These are phyloP conservation scores for Meandrusa payeni DNA, from an alignment of 2,888 invertebrate genomes.

Conservation along the genomic window DNA sequence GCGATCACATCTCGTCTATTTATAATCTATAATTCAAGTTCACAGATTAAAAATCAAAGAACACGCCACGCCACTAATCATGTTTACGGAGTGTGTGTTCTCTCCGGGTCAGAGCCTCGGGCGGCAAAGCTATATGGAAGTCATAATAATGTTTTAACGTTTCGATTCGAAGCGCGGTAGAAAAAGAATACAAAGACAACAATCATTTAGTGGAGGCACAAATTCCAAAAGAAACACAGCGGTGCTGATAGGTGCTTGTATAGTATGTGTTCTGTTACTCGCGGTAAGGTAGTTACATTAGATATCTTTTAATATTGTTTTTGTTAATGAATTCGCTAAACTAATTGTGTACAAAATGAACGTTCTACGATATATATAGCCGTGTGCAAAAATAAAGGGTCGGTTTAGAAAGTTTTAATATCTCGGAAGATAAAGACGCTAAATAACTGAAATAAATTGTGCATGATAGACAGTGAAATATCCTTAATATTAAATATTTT, in stretches of 20 bases:
- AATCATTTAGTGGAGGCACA: slow-evolving; percentile 63
- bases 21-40: neutral
- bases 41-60: neutral
- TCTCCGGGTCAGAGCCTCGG: slow-evolving; percentile 37
- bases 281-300: slow-evolving; percentile 23
- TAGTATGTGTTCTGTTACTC: slow-evolving; percentile 33
- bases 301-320: neutral
- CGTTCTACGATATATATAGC: too few relatives aligned
- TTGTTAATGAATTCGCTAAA: neutral
- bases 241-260: slow-evolving; percentile 49
- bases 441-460: too few relatives aligned
- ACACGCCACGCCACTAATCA: neutral
- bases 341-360: too few relatives aligned
- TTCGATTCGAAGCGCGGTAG: slow-evolving; percentile 51
- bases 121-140: slow-evolving; percentile 39
- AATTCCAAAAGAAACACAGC: slow-evolving; percentile 57
- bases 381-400: too few relatives aligned
- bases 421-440: too few relatives aligned
- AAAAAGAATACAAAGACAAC: slow-evolving; percentile 56
- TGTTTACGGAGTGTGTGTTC: slow-evolving; percentile 19
- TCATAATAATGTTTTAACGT: slow-evolving; percentile 59
- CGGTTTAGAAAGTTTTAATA: too few relatives aligned
- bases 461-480: too few relatives aligned
- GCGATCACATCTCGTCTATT: too few relatives aligned
- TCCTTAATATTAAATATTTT: too few relatives aligned